These are phyloP conservation scores for Amiota mariae DNA, from an alignment of 2,888 invertebrate species.

Conservation along the genomic window DNA sequence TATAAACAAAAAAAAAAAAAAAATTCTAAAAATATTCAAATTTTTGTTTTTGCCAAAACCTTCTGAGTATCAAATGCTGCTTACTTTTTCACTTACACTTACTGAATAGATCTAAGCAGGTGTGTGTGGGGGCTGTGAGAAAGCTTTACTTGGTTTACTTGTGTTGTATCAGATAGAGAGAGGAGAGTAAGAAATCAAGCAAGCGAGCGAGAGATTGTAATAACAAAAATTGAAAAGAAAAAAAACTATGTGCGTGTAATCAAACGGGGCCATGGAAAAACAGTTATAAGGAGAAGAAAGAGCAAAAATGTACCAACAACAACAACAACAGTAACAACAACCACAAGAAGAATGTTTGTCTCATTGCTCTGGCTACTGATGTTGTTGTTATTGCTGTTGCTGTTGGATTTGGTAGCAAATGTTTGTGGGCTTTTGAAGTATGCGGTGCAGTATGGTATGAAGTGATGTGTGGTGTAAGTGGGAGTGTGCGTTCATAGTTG, in stretches of 20 bases:
- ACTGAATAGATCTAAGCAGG: too few relatives aligned
- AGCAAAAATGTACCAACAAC: neutral
- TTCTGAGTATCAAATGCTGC: too few relatives aligned
- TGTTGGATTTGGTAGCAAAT: constrained; percentile 40
- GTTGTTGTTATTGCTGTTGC: constrained; percentile 43
- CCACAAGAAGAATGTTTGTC: constrained; percentile 51
- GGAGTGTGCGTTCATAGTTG: neutral
- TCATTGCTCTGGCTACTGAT: constrained; percentile 46
- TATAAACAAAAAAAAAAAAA: constrained; percentile 38
- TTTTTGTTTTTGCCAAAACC: constrained; percentile 18
- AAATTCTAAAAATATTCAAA: constrained; percentile 40
- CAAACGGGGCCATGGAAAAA: constrained; percentile 61
- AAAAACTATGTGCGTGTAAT: constrained; percentile 61
- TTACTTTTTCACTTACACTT: too few relatives aligned
- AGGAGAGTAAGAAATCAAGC: constrained; percentile 23
- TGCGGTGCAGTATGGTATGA: neutral
- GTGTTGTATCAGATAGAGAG: neutral
- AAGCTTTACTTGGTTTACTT: neutral
- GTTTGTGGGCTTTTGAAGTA: constrained; percentile 16
- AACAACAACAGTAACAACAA: neutral
- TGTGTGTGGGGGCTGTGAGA: constrained; percentile 49
- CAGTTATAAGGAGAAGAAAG: constrained; percentile 29
- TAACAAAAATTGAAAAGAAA: constrained; percentile 38
- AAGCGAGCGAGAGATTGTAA: constrained; percentile 31
- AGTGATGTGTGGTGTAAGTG: neutral